phyloP scores from a whole-genome alignment of 2,113 vertebrate species.

The Solea senegalensis region DNA sequence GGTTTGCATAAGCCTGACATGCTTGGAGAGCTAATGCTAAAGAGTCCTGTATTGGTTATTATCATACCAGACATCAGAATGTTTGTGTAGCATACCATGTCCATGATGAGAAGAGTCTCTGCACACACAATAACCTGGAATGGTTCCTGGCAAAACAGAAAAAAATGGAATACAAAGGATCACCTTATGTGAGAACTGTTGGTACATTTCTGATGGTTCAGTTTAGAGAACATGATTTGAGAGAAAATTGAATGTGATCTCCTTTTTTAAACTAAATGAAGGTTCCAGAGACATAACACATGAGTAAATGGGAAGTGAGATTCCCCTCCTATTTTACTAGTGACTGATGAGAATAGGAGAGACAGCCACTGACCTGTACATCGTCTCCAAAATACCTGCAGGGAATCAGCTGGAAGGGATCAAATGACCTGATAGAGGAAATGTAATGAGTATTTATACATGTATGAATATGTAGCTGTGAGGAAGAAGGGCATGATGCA shows the following conservation, averaged over 20 bases:
- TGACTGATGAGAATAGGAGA: not conserved
- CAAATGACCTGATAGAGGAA: constrained; percentile 85
- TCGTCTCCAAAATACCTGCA: constrained; percentile 91
- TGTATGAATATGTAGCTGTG: not conserved
- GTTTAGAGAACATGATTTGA: not conserved
- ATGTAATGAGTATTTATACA: not conserved
- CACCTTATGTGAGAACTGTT: not conserved
- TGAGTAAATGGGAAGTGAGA: not conserved
- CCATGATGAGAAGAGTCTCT: constrained; percentile 95
- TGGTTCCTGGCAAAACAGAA: constrained; percentile 84
- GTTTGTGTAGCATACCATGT: constrained; percentile 86
- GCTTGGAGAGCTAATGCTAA: too few relatives aligned
- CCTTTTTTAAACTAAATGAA: not conserved
- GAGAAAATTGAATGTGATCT: not conserved
- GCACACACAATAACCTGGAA: constrained; percentile 92
- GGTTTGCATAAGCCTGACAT: too few relatives aligned
- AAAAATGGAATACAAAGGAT: constrained; percentile 2
- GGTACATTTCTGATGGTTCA: not conserved
- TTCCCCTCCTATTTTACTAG: not conserved
- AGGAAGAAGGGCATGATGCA: not conserved
- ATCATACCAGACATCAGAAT: too few relatives aligned
- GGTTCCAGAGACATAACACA: not conserved
- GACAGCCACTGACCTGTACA: constrained; percentile 83
- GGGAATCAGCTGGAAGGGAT: constrained; percentile 97
- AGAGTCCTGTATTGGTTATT: too few relatives aligned